Evolutionary conservation across 2,888 invertebrate genomes (phyloP).

Genomic region (Fragum whitleyi): DNA sequence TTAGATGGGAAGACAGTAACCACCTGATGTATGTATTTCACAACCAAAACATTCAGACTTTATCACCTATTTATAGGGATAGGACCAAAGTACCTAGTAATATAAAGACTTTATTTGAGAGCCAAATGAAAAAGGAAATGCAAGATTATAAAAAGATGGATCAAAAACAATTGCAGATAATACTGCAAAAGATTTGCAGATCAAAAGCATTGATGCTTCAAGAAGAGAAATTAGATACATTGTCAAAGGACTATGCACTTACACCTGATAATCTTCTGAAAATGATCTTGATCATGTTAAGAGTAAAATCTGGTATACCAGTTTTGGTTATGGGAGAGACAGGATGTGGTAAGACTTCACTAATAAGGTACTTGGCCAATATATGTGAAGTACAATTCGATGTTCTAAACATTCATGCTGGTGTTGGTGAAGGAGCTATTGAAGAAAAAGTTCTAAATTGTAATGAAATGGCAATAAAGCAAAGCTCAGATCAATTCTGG

Average conservation of each 20-base stretch:
- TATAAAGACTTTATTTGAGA: constrained; percentile 66
- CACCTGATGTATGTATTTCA: constrained; percentile 71
- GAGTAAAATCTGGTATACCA: constrained; percentile 69
- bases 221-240: constrained; percentile 18
- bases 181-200: constrained; percentile 60
- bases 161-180: constrained; percentile 47
- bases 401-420: constrained; percentile 73
- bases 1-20: constrained; percentile 72
- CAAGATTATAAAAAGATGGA: constrained; percentile 45
- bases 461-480: constrained; percentile 43
- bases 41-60: constrained; percentile 67
- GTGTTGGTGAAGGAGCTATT: constrained; percentile 58
- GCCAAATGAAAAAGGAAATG: constrained; percentile 64
- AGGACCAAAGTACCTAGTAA: constrained; percentile 51
- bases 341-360: constrained; percentile 77
- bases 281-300: constrained; percentile 70
- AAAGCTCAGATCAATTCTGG: constrained; percentile 55
- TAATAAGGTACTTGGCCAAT: constrained; percentile 67
- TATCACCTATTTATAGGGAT: constrained; percentile 67
- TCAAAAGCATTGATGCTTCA: constrained; percentile 37
- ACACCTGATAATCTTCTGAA: constrained; percentile 75
- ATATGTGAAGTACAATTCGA: constrained; percentile 65
- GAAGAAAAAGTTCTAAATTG: constrained; percentile 35
- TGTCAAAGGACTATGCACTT: constrained; percentile 65
- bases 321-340: constrained; percentile 77